Evolutionary conservation across 2,113 vertebrate species (phyloP).

Genomic region (Pelecanus crispus): DNA sequence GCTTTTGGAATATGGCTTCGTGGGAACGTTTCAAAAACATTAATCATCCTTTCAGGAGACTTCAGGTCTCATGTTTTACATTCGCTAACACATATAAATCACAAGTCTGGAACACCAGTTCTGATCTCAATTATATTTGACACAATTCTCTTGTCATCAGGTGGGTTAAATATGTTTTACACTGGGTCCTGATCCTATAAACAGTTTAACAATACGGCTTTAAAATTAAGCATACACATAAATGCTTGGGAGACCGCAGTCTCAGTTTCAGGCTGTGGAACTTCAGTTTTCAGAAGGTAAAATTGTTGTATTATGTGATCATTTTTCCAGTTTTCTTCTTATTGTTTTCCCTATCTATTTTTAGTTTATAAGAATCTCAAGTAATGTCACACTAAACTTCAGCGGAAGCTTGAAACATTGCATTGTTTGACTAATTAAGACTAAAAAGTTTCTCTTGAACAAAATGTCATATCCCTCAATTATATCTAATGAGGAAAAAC

Average conservation of each 20-base stretch:
- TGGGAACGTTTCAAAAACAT: slow-evolving; percentile 34
- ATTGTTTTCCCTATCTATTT: background rate
- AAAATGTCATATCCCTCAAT: slow-evolving; percentile 64
- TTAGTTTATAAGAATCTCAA: background rate
- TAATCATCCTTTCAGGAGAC: slow-evolving; percentile 39
- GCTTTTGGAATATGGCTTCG: background rate
- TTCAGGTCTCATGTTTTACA: slow-evolving; percentile 10
- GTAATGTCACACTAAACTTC: background rate
- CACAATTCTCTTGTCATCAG: slow-evolving; percentile 21
- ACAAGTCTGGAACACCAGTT: background rate
- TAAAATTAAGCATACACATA: background rate
- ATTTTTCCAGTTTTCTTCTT: background rate
- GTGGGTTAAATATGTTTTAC: background rate
- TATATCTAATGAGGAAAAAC: slow-evolving; percentile 55
- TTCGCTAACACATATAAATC: background rate
- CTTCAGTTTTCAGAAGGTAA: background rate
- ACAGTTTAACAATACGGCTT: background rate
- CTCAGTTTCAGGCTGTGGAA: background rate
- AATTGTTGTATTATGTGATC: background rate
- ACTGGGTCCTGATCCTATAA: background rate
- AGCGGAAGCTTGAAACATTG: background rate
- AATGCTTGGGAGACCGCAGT: background rate
- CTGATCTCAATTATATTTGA: slow-evolving; percentile 30
- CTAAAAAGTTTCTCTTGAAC: slow-evolving; percentile 48
- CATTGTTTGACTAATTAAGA: slow-evolving; percentile 61